Percentiles rank a stretch among this genome's conserved stretches.
Conservation (phyloP, 2,113 vertebrate species). For the Rhagologus leucostigma region DNA sequence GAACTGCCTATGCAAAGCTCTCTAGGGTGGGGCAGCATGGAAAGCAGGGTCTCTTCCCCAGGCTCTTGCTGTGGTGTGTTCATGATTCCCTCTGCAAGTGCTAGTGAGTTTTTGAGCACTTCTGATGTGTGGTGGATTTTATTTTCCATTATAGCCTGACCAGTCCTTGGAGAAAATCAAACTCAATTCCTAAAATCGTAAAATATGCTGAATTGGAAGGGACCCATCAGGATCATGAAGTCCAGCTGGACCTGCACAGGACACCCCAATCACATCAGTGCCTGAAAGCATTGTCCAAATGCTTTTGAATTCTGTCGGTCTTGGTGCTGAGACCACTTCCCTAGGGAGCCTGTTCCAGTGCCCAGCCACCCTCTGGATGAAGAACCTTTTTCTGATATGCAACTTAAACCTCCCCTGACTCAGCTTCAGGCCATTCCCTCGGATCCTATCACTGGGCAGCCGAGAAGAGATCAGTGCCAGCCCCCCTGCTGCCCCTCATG, state of each 20-base stretch:
- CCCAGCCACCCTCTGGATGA: neutral
- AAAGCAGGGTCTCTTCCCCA: neutral
- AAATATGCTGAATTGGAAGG: neutral
- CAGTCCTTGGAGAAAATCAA: neutral
- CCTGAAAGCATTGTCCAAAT: neutral
- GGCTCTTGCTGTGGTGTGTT: neutral
- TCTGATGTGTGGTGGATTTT: neutral
- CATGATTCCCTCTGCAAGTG: neutral
- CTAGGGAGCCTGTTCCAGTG: neutral
- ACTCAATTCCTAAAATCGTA: neutral
- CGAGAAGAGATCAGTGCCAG: neutral
- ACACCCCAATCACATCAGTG: neutral
- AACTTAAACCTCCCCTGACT: neutral
- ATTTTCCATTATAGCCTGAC: neutral
- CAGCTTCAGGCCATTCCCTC: neutral
- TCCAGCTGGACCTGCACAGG: neutral
- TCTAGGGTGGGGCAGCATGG: rapidly evolving
- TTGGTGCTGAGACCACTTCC: neutral
- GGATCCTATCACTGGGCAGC: neutral
- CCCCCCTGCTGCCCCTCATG: neutral
- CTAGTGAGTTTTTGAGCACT: neutral
- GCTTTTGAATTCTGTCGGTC: neutral
- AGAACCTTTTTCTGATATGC: neutral
- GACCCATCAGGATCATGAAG: too few species aligned
- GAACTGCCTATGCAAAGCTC: neutral